These are phyloP conservation scores for Channa maculata DNA, from an alignment of 2,113 vertebrate genomes.

Conservation along the genomic window DNA sequence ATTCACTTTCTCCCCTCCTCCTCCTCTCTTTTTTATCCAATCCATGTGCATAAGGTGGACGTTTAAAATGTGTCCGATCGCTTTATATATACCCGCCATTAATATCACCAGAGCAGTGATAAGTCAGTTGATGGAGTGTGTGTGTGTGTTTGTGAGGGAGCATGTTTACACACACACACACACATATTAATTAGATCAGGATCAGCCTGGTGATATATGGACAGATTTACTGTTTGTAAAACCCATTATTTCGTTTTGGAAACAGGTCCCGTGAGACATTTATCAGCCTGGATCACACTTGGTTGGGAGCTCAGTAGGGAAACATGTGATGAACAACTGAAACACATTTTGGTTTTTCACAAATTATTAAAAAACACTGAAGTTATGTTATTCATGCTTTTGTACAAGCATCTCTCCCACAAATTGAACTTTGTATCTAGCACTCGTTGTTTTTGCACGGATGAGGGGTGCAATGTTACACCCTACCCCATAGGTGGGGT, in stretches of 20 bases:
- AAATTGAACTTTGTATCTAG: too few relatives aligned
- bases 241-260: constrained; percentile 75
- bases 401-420: too few relatives aligned
- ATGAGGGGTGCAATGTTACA: too few relatives aligned
- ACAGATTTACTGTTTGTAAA: constrained; percentile 77
- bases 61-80: constrained; percentile 51
- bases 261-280: constrained; percentile 59
- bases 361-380: too few relatives aligned
- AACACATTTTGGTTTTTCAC: too few relatives aligned
- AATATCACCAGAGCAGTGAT: constrained; percentile 41
- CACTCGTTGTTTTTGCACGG: too few relatives aligned
- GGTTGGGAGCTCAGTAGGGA: constrained; percentile 47
- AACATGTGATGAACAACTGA: constrained; percentile 40
- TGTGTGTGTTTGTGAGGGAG: neutral
- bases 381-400: too few relatives aligned
- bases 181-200: constrained; percentile 75
- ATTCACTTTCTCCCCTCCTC: constrained; percentile 24
- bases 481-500: too few relatives aligned
- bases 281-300: constrained; percentile 68
- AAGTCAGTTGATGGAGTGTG: constrained; percentile 12
- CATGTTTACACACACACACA: neutral
- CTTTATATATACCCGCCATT: constrained; percentile 43
- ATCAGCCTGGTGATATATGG: constrained; percentile 78
- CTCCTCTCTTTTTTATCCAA: constrained; percentile 26
- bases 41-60: constrained; percentile 29